Evolutionary conservation across 2,797 vertebrate genomes (phyloP).

Genomic region (Brachyrhaphis roseni): DNA sequence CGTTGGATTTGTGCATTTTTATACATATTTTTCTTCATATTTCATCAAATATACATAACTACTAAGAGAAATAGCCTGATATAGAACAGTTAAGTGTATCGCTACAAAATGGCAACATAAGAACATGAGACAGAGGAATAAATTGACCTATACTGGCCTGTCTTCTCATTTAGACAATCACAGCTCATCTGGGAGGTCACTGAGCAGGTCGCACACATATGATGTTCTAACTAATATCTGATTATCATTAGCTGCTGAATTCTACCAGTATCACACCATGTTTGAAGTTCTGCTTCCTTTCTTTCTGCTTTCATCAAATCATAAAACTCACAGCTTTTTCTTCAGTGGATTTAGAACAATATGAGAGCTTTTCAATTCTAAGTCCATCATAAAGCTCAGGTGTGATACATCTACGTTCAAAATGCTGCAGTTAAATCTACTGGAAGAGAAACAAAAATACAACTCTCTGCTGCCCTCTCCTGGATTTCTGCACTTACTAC

Average conservation of each 20-base stretch:
- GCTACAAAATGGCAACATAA: neutral
- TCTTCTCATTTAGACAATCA: conserved; percentile 13
- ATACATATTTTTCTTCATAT: neutral
- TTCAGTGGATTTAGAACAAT: neutral
- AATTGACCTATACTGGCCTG: neutral
- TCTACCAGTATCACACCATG: neutral
- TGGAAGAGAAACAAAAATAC: neutral
- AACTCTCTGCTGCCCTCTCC: conserved; percentile 61
- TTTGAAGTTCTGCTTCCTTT: neutral
- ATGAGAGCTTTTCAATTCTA: neutral
- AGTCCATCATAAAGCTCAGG: neutral
- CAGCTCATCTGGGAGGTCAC: conserved; percentile 26
- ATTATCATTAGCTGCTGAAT: conserved; percentile 30
- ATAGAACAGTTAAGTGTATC: neutral
- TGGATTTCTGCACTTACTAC: conserved; percentile 37
- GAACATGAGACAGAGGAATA: neutral
- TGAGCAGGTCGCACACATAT: conserved; percentile 39
- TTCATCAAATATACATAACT: neutral
- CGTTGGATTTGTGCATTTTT: neutral
- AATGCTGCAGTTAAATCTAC: neutral
- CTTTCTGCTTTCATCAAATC: neutral
- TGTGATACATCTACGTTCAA: neutral
- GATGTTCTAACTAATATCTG: conserved; percentile 62
- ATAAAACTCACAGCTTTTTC: neutral
- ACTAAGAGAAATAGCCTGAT: neutral